Base-by-base conservation (phyloP, 2,888 invertebrate genomes). In the Andrena praecox region DNA sequence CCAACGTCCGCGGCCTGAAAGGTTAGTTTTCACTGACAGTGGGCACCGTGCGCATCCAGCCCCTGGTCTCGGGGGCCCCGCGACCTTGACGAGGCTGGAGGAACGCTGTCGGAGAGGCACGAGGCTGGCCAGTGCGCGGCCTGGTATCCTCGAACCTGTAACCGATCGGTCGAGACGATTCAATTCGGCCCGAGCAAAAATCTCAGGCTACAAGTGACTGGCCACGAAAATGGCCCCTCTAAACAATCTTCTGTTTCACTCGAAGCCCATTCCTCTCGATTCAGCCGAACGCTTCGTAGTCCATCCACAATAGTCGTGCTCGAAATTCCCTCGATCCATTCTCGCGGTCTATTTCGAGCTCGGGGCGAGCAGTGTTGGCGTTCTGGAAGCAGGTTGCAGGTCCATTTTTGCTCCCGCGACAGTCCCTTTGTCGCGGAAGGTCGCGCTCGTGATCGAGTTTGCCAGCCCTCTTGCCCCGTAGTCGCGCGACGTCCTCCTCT, bases 351-450 rank as follows among this genome's bases (percentile, higher is more conserved):
- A 70, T 77, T 77, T 77, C 48, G 6, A 77, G 71, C 63, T 20
- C 31, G 27, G 20, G 33, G 24, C 24, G 24, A 6, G 59, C n/a
- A 12, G 31, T 16, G 56, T 12, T 24, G 24, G 29, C 50, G 59
- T 33, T 27, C n/a, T 20, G 48, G 60, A 60, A 74, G 52, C 33
- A 31, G 60, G 69, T 75, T 70, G 27, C 76, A n/a, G n/a, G 16
- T 16, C 1, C 70, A 81, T 81, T 77, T 80, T 85, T 83, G 84
- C 73, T 42, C 50, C 59, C 31, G 8, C 35, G 59, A 64, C 29
- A 76, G 70, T 73, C 81, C 64, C 81, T 86, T 82, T 84, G 86
- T 86, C 84, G 79, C 75, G 75, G 84, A 86, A 84, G 86, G 84
- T 86, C 86, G 86, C 54, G 83, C 27, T 60, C 69, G 56, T 59